Base-by-base conservation (phyloP, 2,113 vertebrate genomes). In the Pavo muticus region DNA sequence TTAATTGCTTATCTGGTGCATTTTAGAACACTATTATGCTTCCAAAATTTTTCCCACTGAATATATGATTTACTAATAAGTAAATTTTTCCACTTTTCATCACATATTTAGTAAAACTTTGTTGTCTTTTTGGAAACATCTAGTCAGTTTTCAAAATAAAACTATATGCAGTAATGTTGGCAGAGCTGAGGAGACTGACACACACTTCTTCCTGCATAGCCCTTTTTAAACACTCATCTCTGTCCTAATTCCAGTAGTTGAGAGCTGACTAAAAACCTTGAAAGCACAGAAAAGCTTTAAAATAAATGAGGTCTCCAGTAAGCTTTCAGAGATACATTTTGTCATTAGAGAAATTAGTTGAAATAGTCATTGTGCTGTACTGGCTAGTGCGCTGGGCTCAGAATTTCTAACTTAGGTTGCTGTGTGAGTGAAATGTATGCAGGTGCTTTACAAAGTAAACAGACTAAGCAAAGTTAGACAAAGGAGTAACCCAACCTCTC, bases 71-170 rank as follows among this genome's bases (percentile, higher is more conserved):
- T 5, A 90, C n/a, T 86, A 64, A 48, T 39, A 24, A 0, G 1
- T 47, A 87, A 10, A 48, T 77, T 87, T 90, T 88, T 86, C 20
- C 61, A n/a, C 25, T 80, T 89, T 74, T 77, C 80, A 68, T 84
- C 35, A 60, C 10, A 48, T 90, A 12, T 56, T 71, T 80, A 61
- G 15, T 61, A 90, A 56, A 80, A 73, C 9, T 80, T 82, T 87
- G 5, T 37, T 50, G 15, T 68, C 35, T 63, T 79, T 88, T 77
- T 60, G 17, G 47, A 88, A 85, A 47, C 8, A 84, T 52, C 2
- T 2, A 8, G 32, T 35, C 20, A 76, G 11, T 74, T 85, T 81
- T 50, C 21, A 64, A 78, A 73, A 72, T 19, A 65, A 64, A 88
- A 68, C 63, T 59, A 6, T 59, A 77, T 32, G 77, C 17, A 40